Evolutionary conservation across 1,140 invertebrate species (phyloP).

Genomic region (Hylyphantes graminicola): DNA sequence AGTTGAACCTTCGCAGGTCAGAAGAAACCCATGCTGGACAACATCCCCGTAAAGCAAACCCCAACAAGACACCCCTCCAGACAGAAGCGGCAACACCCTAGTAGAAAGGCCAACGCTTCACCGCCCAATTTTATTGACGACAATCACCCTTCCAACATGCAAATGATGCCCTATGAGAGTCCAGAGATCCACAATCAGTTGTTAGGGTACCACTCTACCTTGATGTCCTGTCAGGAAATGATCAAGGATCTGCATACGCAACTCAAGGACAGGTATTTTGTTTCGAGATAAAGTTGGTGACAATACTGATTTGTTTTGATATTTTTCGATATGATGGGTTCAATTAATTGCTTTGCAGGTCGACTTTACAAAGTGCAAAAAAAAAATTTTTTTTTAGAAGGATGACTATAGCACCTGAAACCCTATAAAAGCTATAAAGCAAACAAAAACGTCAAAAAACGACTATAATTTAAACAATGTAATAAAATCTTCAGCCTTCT

Average conservation of each 20-base stretch:
- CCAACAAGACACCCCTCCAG: conserved; percentile 8
- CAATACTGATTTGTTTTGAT: too few relatives aligned
- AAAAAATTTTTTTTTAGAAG: too few relatives aligned
- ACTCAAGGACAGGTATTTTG: conserved; percentile 10
- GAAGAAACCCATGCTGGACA: conserved; percentile 34
- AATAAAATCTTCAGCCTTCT: too few relatives aligned
- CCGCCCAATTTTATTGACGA: conserved; percentile 7
- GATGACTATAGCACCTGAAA: too few relatives aligned
- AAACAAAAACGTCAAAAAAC: too few relatives aligned
- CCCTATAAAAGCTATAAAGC: too few relatives aligned
- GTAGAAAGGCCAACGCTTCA: conserved; percentile 1
- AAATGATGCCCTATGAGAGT: conserved; percentile 15
- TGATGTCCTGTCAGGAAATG: conserved; percentile 56
- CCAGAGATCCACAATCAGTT: conserved; percentile 45
- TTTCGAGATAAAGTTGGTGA: too few relatives aligned
- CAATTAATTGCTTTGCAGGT: too few relatives aligned
- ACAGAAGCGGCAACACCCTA: conserved; percentile 3
- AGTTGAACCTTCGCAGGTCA: not conserved
- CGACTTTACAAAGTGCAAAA: too few relatives aligned
- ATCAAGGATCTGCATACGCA: conserved; percentile 54
- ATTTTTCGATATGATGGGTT: too few relatives aligned
- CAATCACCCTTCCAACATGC: not conserved
- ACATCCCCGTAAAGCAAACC: not conserved
- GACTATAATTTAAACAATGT: too few relatives aligned
- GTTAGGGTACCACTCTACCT: conserved; percentile 43